Evolutionary conservation across 2,113 vertebrate genomes (phyloP).

Genomic region (Campylomormyrus numenius): DNA sequence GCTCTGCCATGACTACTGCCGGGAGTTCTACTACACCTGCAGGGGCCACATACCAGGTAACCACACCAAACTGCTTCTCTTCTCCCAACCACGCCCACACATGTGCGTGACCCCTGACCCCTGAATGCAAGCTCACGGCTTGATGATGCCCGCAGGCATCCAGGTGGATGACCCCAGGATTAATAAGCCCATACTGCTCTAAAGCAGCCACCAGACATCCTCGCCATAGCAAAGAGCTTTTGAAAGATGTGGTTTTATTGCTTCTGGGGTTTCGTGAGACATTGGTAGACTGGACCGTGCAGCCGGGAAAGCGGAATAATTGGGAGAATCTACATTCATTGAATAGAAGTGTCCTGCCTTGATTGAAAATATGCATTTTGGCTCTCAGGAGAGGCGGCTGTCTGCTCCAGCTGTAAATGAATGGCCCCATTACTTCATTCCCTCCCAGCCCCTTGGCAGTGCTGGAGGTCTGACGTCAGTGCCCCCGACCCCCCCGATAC

Average conservation of each 20-base stretch:
- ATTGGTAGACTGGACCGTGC: background rate
- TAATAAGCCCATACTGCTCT: background rate
- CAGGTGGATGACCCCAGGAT: background rate
- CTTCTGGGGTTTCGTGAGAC: background rate
- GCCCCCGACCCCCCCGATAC: background rate
- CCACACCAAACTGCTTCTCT: background rate
- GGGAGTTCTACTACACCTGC: conserved; percentile 97
- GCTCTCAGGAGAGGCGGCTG: background rate
- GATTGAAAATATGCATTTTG: background rate
- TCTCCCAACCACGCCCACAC: background rate
- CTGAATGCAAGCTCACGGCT: background rate
- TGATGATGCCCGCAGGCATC: background rate
- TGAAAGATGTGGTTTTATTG: background rate
- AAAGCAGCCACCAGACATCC: background rate
- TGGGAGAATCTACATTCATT: background rate
- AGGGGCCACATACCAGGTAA: conserved; percentile 96
- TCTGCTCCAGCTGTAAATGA: conserved; percentile 34
- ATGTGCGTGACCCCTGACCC: background rate
- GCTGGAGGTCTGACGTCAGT: conserved; percentile 25
- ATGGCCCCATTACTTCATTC: conserved; percentile 38
- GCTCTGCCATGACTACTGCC: conserved; percentile 94
- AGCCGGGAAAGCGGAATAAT: background rate
- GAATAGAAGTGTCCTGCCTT: background rate
- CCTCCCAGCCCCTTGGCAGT: conserved; percentile 27
- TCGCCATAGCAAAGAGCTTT: background rate